Evolutionary conservation across 2,797 vertebrate genomes (phyloP), one percentile per base, ranked within the genome.

Genomic region (Leptodactylus fallax): DNA sequence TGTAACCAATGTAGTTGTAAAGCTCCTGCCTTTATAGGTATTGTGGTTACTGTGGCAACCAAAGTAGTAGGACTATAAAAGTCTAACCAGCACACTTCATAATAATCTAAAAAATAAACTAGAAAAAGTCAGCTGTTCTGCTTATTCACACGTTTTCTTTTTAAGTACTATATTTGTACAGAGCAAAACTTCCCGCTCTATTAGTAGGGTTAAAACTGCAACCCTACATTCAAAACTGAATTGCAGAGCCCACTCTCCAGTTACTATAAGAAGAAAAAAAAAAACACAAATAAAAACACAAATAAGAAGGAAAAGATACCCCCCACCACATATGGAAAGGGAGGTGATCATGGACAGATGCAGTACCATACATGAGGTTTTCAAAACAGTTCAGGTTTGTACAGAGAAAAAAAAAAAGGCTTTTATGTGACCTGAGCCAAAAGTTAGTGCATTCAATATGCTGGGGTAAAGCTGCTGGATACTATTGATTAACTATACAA

Each of bases 111-210:
- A 36, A 36, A 36, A 4, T 36, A 36, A 36, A 36, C 36, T 36
- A 36, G 36, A 87, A n/a, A 87, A 83, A 55, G 7, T 77, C 27
- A 83, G 27, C 65, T 14, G 25, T 8, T 53, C 27, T 53, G 55
- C 56, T n/a, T 78, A 87, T 45, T 67, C 36, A 56, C 19, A 83
- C 1, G 21, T 6, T 58, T 55, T 67, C 74, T 51, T 56, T 21
- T 17, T 6, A 49, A 69, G 58, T 53, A 23, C 45, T 51, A 55
- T 49, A 65, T 47, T 14, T 63, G 58, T 65, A 47, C 58, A 51
- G 36, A 61, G 19, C 55, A 80, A 36, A 80, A 13, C 13, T 45
- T n/a, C 7, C 7, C 16, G 49, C 51, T 78, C 23, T 25, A 2
- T 13, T 14, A 14, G n/a, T n/a, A 78, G n/a, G 76, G 61, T 65